Percentiles rank a stretch among this genome's conserved stretches.
Evolutionary conservation across 2,113 vertebrate species (phyloP).

Genomic region (Nipponia nippon): DNA sequence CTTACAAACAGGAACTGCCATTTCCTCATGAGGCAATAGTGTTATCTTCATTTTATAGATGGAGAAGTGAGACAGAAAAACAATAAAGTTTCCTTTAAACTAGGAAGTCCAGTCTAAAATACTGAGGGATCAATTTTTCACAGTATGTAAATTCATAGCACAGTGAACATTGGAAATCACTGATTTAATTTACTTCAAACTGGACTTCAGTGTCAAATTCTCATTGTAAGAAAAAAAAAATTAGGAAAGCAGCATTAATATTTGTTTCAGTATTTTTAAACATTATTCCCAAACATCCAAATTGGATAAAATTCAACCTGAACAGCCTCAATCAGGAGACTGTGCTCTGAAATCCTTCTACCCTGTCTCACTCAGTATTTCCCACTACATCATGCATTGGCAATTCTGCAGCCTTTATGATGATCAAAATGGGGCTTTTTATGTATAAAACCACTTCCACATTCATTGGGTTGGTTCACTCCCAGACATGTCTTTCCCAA

Average conservation of each 20-base stretch:
- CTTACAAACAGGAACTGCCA: not conserved
- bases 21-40: not conserved
- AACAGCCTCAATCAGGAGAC: not conserved
- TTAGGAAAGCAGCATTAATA: not conserved
- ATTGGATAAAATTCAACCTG: not conserved
- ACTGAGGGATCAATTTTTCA: not conserved
- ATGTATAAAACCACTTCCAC: not conserved
- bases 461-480: not conserved
- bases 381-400: not conserved
- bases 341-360: not conserved
- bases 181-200: not conserved
- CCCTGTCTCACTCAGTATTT: not conserved
- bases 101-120: not conserved
- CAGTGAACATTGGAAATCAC: not conserved
- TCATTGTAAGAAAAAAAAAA: not conserved
- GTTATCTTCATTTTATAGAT: not conserved
- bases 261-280: not conserved
- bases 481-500: not conserved
- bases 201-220: not conserved
- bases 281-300: not conserved
- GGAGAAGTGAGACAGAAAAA: not conserved
- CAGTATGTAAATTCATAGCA: not conserved
- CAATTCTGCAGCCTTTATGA: not conserved
- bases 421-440: not conserved
- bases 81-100: not conserved